Percentiles rank a stretch among this genome's conserved stretches.
Conservation (phyloP, 2,113 vertebrate species). For the Micronycteris hirsuta region DNA sequence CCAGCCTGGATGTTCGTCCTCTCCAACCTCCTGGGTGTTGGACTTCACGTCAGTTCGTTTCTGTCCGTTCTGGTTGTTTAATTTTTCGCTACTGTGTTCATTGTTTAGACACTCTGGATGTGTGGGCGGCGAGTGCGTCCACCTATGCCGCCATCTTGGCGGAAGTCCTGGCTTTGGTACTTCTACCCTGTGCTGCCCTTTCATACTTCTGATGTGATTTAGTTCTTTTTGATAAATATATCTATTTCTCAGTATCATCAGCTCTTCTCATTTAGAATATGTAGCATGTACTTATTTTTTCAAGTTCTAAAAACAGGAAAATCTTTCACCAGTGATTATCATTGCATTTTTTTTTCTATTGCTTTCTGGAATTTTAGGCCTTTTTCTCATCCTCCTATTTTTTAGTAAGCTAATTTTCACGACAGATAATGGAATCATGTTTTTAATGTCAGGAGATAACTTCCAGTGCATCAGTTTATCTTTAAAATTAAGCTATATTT, state of each 20-base stretch:
- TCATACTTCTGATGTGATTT: not conserved
- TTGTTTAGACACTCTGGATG: too few species aligned
- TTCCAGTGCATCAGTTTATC: constrained; percentile 9
- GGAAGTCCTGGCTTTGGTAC: not conserved
- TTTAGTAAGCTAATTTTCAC: constrained; percentile 34
- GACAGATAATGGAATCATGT: constrained; percentile 16
- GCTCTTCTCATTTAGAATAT: not conserved
- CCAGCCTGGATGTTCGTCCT: too few species aligned
- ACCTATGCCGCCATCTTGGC: too few species aligned
- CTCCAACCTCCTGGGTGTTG: too few species aligned
- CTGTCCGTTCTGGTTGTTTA: too few species aligned
- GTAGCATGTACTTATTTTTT: constrained; percentile 2
- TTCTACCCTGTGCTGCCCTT: not conserved
- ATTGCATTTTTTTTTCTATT: constrained; percentile 2
- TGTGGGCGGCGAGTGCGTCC: too few species aligned
- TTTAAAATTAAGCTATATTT: constrained; percentile 16
- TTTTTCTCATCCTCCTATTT: constrained; percentile 9
- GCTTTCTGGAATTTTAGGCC: not conserved
- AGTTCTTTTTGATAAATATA: not conserved
- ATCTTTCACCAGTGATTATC: not conserved
- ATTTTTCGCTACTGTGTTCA: too few species aligned
- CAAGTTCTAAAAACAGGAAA: not conserved
- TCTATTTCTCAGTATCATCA: not conserved
- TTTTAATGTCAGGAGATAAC: not conserved
- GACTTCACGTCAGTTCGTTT: too few species aligned